These are phyloP conservation scores for Griposia aprilina DNA, from an alignment of 2,888 invertebrate genomes.

Conservation along the genomic window DNA sequence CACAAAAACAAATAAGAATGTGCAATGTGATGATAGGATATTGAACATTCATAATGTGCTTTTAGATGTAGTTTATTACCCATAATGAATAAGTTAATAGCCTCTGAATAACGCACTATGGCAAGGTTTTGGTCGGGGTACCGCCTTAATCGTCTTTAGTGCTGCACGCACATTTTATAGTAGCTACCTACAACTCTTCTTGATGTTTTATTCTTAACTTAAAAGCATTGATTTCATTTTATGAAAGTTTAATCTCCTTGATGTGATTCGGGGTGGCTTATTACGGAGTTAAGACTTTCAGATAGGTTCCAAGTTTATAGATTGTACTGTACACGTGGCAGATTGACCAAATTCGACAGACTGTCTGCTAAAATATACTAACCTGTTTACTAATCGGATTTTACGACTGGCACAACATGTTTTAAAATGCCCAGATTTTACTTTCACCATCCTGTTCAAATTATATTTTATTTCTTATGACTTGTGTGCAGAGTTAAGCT, in stretches of 20 bases:
- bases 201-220: constrained; percentile 1
- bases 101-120: no score
- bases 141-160: constrained; percentile 35
- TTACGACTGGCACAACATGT: not conserved
- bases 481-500: not conserved
- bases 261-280: no score
- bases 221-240: constrained; percentile 23
- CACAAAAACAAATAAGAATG: no score
- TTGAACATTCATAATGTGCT: no score
- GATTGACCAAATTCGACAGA: not conserved
- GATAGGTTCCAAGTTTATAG: not conserved
- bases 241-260: no score
- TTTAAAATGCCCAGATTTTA: not conserved
- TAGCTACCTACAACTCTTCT: not conserved
- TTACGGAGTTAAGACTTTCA: not conserved
- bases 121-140: no score
- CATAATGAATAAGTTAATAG: no score
- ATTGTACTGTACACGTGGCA: not conserved
- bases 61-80: no score
- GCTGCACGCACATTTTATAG: constrained; percentile 24
- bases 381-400: not conserved
- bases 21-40: no score
- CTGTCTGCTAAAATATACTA: not conserved
- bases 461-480: not conserved
- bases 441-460: not conserved